phyloP scores from a whole-genome alignment of 2,113 vertebrate genomes.

The Sterrhoptilus dennistouni region DNA sequence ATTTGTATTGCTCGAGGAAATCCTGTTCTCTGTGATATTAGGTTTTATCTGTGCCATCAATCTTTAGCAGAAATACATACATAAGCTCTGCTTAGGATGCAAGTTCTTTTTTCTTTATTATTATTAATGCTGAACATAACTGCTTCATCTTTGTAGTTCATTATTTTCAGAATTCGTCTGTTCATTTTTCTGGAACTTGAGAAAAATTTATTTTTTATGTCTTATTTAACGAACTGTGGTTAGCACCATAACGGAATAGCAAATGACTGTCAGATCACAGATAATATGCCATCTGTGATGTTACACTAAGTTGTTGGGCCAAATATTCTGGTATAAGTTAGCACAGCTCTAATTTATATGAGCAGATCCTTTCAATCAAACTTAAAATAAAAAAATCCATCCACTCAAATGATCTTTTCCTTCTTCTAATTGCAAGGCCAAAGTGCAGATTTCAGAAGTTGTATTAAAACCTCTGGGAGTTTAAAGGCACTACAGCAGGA shows the following conservation, averaged over 20 bases:
- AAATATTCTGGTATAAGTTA: background rate
- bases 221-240: background rate
- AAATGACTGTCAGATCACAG: conserved; percentile 10
- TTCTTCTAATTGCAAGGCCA: background rate
- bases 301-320: background rate
- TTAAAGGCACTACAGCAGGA: background rate
- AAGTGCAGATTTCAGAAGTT: background rate
- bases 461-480: background rate
- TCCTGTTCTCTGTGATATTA: background rate
- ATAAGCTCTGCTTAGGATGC: background rate
- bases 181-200: conserved; percentile 17
- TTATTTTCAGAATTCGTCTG: conserved; percentile 5
- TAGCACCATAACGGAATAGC: background rate
- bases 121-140: background rate
- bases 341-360: background rate
- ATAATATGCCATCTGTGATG: conserved; percentile 26
- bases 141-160: background rate
- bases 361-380: background rate
- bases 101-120: background rate
- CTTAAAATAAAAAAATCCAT: background rate
- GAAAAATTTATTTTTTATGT: background rate
- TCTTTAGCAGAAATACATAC: background rate
- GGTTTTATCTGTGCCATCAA: background rate
- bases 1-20: conserved; percentile 6
- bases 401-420: background rate